Evolutionary conservation across 2,113 vertebrate species (phyloP), one percentile per base, ranked within the genome.

Genomic region (Xyrauchen texanus): DNA sequence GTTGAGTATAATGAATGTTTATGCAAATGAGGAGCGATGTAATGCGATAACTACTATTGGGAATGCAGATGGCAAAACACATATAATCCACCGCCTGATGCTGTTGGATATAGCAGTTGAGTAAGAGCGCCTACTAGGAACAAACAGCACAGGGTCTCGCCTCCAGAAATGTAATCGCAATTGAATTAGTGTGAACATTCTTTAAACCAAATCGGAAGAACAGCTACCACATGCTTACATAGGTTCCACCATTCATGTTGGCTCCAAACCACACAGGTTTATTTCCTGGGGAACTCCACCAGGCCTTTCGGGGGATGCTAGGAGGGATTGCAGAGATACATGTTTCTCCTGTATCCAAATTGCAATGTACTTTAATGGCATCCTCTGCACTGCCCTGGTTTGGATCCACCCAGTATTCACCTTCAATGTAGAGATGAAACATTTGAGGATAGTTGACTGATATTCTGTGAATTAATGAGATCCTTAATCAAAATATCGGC

Each of bases 361-460:
- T 98, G 90, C 98, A 99, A 85, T 94, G 89, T 13, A 98, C 96
- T 92, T 96, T 94, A 77, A 99, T 95, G 69, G 98, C 98, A 70
- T 99, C 98, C 89, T 98, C 96, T 60, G 92, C 90, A 80, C 96
- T 98, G 5, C 98, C 98, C 82, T 99, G 98, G 87, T 99, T 99
- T 67, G 98, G 98, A 92, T 99, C 98, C 84, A 99, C 95, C 98
- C 98, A 99, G 81, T 94, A 99, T 82, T 98, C 95, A 4, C 98
- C 98, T 99, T 9, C 21, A 13, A 13, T 16, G 49, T 60, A 71
- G 4, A 46, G 49, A 70, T 51, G 2, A 57, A 46, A 60, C 7
- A 55, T 53, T 60, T 42, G 6, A 5, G 51, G 47, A 53, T 3
- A 10, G 65, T 7, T 47, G 13, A 63, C 44, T n/a, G n/a, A n/a